These are phyloP conservation scores for Eupithecia subumbrata DNA, from an alignment of 2,888 invertebrate genomes.

Conservation along the genomic window DNA sequence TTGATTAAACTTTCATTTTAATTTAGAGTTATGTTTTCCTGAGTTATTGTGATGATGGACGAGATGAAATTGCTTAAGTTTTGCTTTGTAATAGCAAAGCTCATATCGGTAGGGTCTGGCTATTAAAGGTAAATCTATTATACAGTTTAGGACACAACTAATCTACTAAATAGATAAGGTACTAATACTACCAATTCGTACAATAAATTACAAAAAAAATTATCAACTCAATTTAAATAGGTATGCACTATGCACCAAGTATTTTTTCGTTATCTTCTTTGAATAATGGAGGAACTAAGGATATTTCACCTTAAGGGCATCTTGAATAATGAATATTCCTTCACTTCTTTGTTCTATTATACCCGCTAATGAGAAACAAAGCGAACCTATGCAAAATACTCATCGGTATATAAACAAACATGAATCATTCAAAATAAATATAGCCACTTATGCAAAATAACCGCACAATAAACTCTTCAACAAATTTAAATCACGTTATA, in stretches of 20 bases:
- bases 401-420: background rate
- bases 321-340: background rate
- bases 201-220: too few relatives aligned
- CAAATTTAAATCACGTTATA: background rate
- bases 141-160: too few relatives aligned
- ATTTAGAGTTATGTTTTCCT: constrained; percentile 25
- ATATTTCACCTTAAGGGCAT: background rate
- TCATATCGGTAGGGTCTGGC: too few relatives aligned
- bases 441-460: background rate
- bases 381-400: background rate
- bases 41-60: constrained; percentile 5
- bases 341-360: background rate
- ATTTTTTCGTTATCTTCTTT: background rate
- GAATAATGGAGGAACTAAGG: background rate
- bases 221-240: background rate
- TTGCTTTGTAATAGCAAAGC: background rate
- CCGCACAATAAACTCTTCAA: background rate
- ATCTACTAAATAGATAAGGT: too few relatives aligned
- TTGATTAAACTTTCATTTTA: constrained; percentile 38
- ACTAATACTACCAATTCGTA: too few relatives aligned
- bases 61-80: background rate
- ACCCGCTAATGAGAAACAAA: background rate
- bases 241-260: too few relatives aligned
- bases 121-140: too few relatives aligned
- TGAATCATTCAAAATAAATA: background rate